Percentiles rank a stretch among this genome's conserved stretches.
Evolutionary conservation across 2,797 vertebrate genomes (phyloP).

Genomic region (Sebastes paucispinis): DNA sequence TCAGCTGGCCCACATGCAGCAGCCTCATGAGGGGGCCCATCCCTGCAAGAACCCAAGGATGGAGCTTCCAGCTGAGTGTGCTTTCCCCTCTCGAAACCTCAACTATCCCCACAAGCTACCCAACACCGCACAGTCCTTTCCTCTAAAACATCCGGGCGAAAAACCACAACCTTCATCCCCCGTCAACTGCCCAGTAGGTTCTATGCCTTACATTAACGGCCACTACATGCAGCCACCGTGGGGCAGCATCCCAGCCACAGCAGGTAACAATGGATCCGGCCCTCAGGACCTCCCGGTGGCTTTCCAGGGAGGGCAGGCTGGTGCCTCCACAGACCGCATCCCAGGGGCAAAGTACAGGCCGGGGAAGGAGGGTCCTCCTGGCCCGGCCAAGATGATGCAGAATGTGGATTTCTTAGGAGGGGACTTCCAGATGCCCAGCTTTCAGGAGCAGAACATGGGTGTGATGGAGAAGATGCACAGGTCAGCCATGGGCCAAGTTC

Average conservation of each 20-base stretch:
- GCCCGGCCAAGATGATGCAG: conserved; percentile 87
- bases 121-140: conserved; percentile 86
- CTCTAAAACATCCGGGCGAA: conserved; percentile 88
- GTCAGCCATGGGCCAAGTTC: conserved; percentile 85
- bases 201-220: conserved; percentile 90
- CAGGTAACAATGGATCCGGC: conserved; percentile 90
- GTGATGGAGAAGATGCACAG: conserved; percentile 91
- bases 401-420: conserved; percentile 91
- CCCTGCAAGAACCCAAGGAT: conserved; percentile 87
- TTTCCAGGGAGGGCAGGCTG: conserved; percentile 88
- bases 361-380: conserved; percentile 76
- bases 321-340: conserved; percentile 87
- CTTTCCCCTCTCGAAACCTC: conserved; percentile 85
- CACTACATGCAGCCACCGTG: conserved; percentile 93
- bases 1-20: conserved; percentile 92
- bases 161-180: conserved; percentile 90
- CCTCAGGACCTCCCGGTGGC: conserved; percentile 90
- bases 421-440: conserved; percentile 90
- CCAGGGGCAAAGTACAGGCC: conserved; percentile 89
- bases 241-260: conserved; percentile 89
- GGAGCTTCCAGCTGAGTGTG: conserved; percentile 85
- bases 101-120: conserved; percentile 90
- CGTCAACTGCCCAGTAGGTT: conserved; percentile 78
- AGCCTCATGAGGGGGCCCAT: conserved; percentile 87
- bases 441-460: conserved; percentile 90